These are phyloP conservation scores for Natator depressus DNA, from an alignment of 2,113 vertebrate genomes.

Conservation along the genomic window DNA sequence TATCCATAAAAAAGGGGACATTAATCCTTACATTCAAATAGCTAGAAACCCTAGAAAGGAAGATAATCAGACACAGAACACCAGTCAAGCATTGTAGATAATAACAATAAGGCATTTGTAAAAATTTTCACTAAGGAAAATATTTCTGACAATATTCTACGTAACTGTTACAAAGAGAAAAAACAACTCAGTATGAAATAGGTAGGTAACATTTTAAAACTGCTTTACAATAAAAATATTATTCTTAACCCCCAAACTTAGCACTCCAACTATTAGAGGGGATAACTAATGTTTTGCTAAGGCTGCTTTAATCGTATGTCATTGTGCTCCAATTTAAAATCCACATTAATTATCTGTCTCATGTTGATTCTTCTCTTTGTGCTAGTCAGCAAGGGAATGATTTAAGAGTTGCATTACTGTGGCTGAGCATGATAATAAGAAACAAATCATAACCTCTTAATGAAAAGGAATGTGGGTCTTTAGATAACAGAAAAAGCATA, in stretches of 20 bases:
- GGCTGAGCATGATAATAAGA: not conserved
- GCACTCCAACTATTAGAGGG: slow-evolving; percentile 7
- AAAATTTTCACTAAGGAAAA: not conserved
- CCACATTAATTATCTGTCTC: slow-evolving; percentile 35
- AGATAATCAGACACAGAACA: not conserved
- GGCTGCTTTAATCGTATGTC: not conserved
- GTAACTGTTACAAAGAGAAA: not conserved
- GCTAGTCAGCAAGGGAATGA: slow-evolving; percentile 10
- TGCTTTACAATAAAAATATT: not conserved
- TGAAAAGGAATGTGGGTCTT: slow-evolving; percentile 4
- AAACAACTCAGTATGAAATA: not conserved
- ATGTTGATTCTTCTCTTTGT: slow-evolving; percentile 3
- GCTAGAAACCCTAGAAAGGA: not conserved
- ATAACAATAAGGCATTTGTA: not conserved
- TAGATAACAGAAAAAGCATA: slow-evolving; percentile 22
- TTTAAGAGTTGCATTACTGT: not conserved
- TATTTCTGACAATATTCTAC: not conserved
- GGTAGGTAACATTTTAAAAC: not conserved
- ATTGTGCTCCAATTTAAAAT: not conserved
- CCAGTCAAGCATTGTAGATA: not conserved
- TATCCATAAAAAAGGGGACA: not conserved
- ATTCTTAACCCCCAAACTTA: not conserved
- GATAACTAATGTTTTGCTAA: slow-evolving; percentile 1
- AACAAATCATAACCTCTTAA: not conserved
- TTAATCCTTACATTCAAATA: not conserved